Percentiles rank a stretch among this genome's conserved stretches.
Conservation (phyloP, 2,113 vertebrate genomes). For the Syngnathus scovelli region DNA sequence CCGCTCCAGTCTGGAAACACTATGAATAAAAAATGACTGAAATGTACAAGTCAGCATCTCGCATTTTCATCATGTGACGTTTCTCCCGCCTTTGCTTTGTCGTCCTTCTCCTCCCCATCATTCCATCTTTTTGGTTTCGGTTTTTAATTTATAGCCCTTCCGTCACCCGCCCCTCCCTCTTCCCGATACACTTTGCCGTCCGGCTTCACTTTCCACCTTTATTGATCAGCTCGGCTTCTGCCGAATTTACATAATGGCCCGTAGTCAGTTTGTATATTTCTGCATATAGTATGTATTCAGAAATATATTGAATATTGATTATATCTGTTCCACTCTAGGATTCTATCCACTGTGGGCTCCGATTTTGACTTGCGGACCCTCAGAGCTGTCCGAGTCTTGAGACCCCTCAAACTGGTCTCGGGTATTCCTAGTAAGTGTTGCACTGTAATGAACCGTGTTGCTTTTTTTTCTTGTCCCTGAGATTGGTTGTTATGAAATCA, state of each 20-base stretch:
- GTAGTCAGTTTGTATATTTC: constrained; percentile 18
- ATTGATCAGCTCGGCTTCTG: constrained; percentile 51
- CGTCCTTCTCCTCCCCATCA: constrained; percentile 8
- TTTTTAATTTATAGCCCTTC: constrained; percentile 16
- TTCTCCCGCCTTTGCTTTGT: constrained; percentile 8
- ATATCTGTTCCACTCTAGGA: constrained; percentile 58
- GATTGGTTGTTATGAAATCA: not conserved
- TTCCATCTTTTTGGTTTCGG: constrained; percentile 4
- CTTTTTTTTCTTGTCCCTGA: not conserved
- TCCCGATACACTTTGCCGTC: constrained; percentile 47
- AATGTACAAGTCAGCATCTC: constrained; percentile 40
- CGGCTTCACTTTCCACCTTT: constrained; percentile 46
- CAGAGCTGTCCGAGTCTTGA: constrained; percentile 90
- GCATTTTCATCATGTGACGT: constrained; percentile 25
- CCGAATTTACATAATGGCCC: constrained; percentile 53
- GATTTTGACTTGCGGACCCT: constrained; percentile 95
- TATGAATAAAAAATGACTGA: constrained; percentile 14
- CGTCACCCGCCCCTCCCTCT: constrained; percentile 16
- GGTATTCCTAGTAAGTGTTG: constrained; percentile 93
- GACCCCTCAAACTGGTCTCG: constrained; percentile 93
- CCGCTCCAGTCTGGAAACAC: constrained; percentile 11
- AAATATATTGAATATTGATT: constrained; percentile 46
- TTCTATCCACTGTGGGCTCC: constrained; percentile 79
- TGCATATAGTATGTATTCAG: constrained; percentile 13
- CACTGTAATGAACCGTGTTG: not conserved